Conservation (phyloP, 2,113 vertebrate genomes). For the Cyrtonyx montezumae region DNA sequence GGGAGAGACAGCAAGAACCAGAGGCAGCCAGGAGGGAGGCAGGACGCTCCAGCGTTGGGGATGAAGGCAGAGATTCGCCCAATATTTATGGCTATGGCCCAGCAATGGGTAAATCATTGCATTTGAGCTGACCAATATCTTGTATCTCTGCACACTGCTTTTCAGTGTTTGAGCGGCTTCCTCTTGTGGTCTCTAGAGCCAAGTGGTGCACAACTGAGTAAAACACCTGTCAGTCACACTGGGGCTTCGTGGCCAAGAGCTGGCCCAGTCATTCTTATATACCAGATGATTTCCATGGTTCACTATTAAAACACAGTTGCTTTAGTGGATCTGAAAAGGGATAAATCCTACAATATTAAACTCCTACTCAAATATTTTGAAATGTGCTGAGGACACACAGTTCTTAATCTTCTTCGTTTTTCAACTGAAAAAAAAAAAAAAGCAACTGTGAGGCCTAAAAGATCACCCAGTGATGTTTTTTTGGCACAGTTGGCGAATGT, state of each 20-base stretch:
- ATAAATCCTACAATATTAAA: slow-evolving; percentile 12
- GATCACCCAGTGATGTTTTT: not conserved
- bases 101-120: not conserved
- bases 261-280: not conserved
- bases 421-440: not conserved
- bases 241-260: not conserved
- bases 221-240: not conserved
- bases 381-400: not conserved
- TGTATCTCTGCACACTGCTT: accelerated
- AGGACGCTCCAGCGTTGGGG: accelerated
- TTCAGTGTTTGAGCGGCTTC: not conserved
- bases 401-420: not conserved
- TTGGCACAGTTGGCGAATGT: not conserved
- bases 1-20: not conserved
- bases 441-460: not conserved
- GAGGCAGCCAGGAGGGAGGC: accelerated
- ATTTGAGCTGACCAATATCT: not conserved
- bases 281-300: not conserved
- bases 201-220: not conserved
- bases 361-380: not conserved
- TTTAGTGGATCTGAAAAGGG: not conserved
- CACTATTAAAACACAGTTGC: not conserved
- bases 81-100: not conserved
- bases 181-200: not conserved
- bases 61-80: not conserved